phyloP scores from a whole-genome alignment of 2,888 invertebrate species.

The Cephus pygmeus region DNA sequence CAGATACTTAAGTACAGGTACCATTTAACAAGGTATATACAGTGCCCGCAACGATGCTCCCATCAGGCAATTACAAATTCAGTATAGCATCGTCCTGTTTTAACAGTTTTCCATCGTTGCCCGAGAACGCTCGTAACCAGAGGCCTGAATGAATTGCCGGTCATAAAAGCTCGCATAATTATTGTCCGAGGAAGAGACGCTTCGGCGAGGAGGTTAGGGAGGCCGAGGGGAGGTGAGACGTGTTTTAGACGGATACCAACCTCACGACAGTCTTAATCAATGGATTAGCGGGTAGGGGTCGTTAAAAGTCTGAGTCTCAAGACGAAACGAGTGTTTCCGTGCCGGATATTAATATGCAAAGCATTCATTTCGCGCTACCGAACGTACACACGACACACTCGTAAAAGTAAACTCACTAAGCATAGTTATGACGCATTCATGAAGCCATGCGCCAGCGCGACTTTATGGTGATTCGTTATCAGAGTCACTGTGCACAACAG shows the following conservation, averaged over 20 bases:
- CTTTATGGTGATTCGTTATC: slow-evolving; percentile 35
- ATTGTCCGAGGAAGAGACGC: not conserved
- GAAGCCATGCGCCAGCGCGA: slow-evolving; percentile 21
- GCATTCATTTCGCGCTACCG: not conserved
- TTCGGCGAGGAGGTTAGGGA: not conserved
- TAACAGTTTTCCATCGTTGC: not conserved
- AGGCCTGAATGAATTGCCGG: not conserved
- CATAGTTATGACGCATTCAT: not conserved
- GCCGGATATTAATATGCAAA: not conserved
- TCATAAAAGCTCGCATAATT: not conserved
- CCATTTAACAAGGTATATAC: not conserved
- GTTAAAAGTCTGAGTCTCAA: not conserved
- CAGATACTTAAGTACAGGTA: not conserved
- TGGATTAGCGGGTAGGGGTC: not conserved
- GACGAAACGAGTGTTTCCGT: not conserved
- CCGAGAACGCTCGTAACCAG: not conserved
- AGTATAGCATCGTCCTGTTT: not conserved
- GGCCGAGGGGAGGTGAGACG: not conserved
- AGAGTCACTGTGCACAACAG: slow-evolving; percentile 2
- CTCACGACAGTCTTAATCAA: not conserved
- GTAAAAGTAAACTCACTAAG: not conserved
- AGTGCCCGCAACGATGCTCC: not conserved
- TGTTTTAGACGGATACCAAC: not conserved
- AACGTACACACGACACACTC: not conserved
- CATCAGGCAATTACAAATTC: not conserved